A percentile compares a stretch with the other conserved stretches of the same genome.
Evolutionary conservation across 2,113 vertebrate genomes (phyloP).

Genomic region (Triplophysa rosa): DNA sequence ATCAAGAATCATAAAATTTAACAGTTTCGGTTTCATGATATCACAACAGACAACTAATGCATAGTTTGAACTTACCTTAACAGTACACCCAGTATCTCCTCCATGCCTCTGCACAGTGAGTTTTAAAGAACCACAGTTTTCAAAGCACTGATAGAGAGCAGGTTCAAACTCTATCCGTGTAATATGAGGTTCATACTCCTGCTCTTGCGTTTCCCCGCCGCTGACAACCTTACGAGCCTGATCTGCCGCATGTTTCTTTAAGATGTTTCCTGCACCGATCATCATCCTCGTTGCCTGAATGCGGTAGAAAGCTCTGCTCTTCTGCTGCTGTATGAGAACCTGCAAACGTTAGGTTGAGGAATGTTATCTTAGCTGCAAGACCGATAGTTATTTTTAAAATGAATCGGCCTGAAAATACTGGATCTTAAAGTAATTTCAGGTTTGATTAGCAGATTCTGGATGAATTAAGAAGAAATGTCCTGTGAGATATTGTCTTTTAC

Average conservation of each 20-base stretch:
- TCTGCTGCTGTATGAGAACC: conserved; percentile 72
- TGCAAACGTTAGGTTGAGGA: conserved; percentile 31
- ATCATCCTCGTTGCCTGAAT: conserved; percentile 75
- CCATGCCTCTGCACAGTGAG: conserved; percentile 74
- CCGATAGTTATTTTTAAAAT: not conserved
- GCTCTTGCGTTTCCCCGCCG: conserved; percentile 70
- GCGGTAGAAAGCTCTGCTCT: conserved; percentile 73
- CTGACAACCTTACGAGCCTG: conserved; percentile 77
- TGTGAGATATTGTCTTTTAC: too few species aligned
- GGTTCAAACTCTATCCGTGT: conserved; percentile 77
- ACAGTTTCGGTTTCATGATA: too few species aligned
- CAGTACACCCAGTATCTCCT: conserved; percentile 70
- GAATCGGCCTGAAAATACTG: not conserved
- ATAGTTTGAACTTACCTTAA: conserved; percentile 66
- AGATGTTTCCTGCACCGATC: conserved; percentile 73
- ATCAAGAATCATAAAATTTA: too few species aligned
- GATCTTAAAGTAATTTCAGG: not conserved
- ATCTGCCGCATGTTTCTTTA: conserved; percentile 74
- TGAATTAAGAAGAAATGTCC: not conserved
- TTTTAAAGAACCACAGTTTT: conserved; percentile 82
- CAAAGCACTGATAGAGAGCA: conserved; percentile 80
- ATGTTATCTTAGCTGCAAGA: not conserved
- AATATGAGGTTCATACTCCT: conserved; percentile 75
- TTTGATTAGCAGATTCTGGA: not conserved
- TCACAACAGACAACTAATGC: too few species aligned